Conservation (phyloP, 2,113 vertebrate species). For the Electrona antarctica region DNA sequence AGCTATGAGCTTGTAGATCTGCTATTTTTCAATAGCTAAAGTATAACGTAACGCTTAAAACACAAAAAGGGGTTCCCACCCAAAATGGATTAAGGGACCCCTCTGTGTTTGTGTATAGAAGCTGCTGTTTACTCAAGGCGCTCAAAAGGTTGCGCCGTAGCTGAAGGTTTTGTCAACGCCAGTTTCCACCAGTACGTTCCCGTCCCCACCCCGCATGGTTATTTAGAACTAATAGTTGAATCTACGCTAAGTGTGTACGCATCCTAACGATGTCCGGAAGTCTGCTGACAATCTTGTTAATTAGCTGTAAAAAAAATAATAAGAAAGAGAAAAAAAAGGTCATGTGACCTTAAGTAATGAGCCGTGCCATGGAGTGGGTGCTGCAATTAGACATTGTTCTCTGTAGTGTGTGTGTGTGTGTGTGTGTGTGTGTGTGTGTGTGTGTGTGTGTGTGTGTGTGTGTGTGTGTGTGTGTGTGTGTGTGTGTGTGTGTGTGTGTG, state of each 20-base stretch:
- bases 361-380: constrained; percentile 26
- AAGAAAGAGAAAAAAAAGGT: constrained; percentile 52
- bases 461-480: too few relatives aligned
- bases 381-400: constrained; percentile 52
- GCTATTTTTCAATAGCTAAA: too few relatives aligned
- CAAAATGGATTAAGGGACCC: too few relatives aligned
- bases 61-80: too few relatives aligned
- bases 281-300: constrained; percentile 66
- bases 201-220: not conserved
- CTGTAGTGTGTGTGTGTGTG: constrained; percentile 20
- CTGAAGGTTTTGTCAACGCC: not conserved
- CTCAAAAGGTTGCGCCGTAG: not conserved
- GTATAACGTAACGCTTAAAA: too few relatives aligned
- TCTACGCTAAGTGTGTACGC: not conserved
- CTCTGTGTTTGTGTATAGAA: not conserved
- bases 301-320: constrained; percentile 44
- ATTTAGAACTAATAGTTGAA: constrained; percentile 27
- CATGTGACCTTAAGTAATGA: constrained; percentile 57
- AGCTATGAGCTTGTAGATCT: too few relatives aligned
- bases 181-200: not conserved
- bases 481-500: too few relatives aligned
- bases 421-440: too few relatives aligned
- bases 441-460: too few relatives aligned
- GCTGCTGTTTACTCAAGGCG: not conserved
- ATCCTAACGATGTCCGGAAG: constrained; percentile 38